Evolutionary conservation across 2,113 vertebrate genomes (phyloP), one percentile per base, ranked within the genome.

Genomic region (Seriola aureovittata): DNA sequence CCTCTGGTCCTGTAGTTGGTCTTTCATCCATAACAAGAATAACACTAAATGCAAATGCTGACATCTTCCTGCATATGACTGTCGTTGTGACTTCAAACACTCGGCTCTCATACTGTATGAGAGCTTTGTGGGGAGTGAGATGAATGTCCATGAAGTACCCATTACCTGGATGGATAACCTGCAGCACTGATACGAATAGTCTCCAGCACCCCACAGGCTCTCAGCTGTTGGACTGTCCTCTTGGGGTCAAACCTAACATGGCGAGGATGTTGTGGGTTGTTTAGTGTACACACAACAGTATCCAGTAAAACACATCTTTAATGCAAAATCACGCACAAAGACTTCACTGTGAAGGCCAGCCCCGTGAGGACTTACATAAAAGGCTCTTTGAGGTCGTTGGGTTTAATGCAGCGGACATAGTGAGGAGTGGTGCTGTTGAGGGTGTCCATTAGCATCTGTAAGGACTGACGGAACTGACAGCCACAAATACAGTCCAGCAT

Each of bases 331-430:
- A 48, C 8, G 8, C 23, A 57, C 3, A 19, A 16, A 19, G 4
- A 12, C 3, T 55, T 5, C 2, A 42, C 19, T 25, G 52, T 12
- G 34, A 25, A 10, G 19, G 6, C 0, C 8, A 6, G 8, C 0
- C 25, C 52, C 40, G n/a, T 11, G 9, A 19, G 12, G 9, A 74
- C 93, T 87, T 77, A 96, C 95, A 88, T 34, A n/a, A 96, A 96
- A 12, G 95, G 84, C 81, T 93, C 69, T 86, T 96, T 96, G 67
- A 90, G 79, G 40, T 97, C 96, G 0, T 97, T 97, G 89, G 96
- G 96, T 81, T 97, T 97, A 65, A 97, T 96, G 75, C 96, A 97
- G 91, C 95, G 96, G 48, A 97, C 72, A 2, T 97, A 97, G 88
- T 97, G 96, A 0, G 94, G 91, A 0, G 92, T 95, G 74, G 95